phyloP scores from a whole-genome alignment of 2,113 vertebrate species.

The Cryptotis parvus region DNA sequence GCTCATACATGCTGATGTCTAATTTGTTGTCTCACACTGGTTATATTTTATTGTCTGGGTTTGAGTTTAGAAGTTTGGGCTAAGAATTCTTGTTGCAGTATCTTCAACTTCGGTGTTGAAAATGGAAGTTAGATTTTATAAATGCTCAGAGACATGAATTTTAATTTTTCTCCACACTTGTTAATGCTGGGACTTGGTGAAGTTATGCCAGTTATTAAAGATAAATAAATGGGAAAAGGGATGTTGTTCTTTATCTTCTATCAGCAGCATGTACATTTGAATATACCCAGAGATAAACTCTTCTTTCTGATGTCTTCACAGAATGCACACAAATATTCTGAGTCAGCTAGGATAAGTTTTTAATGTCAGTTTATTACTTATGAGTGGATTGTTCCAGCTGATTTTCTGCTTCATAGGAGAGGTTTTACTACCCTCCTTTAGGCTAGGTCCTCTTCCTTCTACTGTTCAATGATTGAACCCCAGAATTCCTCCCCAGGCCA shows the following conservation, averaged over 20 bases:
- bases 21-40: not conserved
- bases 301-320: constrained; percentile 3
- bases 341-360: constrained; percentile 53
- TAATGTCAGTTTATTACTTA: constrained; percentile 63
- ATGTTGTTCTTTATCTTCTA: not conserved
- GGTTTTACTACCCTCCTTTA: constrained; percentile 68
- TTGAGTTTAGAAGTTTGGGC: not conserved
- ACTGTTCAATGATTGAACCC: constrained; percentile 65
- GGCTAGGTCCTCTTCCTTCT: constrained; percentile 65
- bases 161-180: not conserved
- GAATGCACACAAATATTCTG: constrained; percentile 37
- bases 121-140: not conserved
- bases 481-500: constrained; percentile 67
- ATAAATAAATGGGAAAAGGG: constrained; percentile 1
- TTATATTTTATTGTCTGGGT: not conserved
- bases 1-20: not conserved
- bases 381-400: constrained; percentile 64
- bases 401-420: constrained; percentile 77
- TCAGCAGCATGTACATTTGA: not conserved
- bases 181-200: constrained; percentile 10
- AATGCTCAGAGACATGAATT: constrained; percentile 1
- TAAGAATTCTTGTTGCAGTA: not conserved
- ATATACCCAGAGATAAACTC: not conserved
- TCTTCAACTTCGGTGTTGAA: not conserved
- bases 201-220: constrained; percentile 1